Evolutionary conservation across 2,113 vertebrate genomes (phyloP), one percentile per base, ranked within the genome.

Genomic region (Gallinago paraguaiae): DNA sequence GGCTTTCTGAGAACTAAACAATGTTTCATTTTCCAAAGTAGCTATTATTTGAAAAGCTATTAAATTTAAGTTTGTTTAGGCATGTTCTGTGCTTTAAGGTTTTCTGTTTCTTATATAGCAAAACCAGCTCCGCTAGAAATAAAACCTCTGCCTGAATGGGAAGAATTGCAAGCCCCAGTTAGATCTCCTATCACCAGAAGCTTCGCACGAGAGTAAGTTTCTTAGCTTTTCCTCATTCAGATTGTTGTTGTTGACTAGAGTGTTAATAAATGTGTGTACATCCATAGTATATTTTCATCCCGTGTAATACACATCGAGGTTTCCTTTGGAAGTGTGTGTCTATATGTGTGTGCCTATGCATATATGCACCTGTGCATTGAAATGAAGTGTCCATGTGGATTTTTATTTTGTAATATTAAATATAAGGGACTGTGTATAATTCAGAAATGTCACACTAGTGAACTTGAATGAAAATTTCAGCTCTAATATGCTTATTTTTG

Each of bases 131-230:
- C 99, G 59, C 97, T 99, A 96, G 99, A 99, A 98, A 99, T 99
- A 95, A 99, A 99, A 97, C 98, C 99, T 67, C 82, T 99, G 86
- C 97, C 99, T 53, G 99, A 99, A 92, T 99, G 98, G 99, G 99
- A 99, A 94, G 99, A 99, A 97, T 97, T 99, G 64, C 98, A 98
- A 77, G 99, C 99, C 39, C 99, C 99, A 4, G 98, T 99, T 45
- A 98, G 99, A 96, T 99, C 99, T 56, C 99, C 99, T 11, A 99
- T 99, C 96, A 99, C 99, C n/a, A 98, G 99, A 97, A 99, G 99
- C 92, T 99, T 99, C 94, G 98, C 99, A 93, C 98, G 99, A 97
- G 99, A 99, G 99, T 99, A 98, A 99, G 99, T 99, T 77, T 97
- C 87, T 74, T 60, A 45, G 19, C 45, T 88, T 86, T 82, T 84